Conservation (phyloP, 2,888 invertebrate genomes). For the Homarus gammarus region DNA sequence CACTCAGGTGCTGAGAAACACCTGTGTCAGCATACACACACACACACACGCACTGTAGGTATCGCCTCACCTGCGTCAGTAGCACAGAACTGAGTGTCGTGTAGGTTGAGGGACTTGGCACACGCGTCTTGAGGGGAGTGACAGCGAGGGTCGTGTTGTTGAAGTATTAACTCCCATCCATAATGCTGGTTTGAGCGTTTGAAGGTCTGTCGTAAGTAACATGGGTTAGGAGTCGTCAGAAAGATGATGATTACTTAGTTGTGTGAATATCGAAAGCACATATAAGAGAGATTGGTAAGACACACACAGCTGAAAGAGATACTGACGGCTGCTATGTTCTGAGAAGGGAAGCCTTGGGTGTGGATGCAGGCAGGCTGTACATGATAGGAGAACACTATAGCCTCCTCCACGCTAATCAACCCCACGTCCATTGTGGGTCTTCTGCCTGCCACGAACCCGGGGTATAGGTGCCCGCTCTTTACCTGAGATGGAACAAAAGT, state of each 20-base stretch:
- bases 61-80: neutral
- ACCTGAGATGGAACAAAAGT: too few species aligned
- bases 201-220: slow-evolving; percentile 54
- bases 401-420: slow-evolving; percentile 12
- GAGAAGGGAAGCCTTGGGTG: neutral
- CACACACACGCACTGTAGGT: too few species aligned
- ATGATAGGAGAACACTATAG: neutral
- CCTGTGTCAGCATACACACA: too few species aligned
- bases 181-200: slow-evolving; percentile 15
- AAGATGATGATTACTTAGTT: too few species aligned
- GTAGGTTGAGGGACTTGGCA: neutral
- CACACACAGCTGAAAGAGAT: neutral
- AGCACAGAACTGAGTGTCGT: neutral
- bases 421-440: slow-evolving; percentile 36
- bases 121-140: slow-evolving; percentile 17
- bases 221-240: too few species aligned
- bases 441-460: slow-evolving; percentile 1
- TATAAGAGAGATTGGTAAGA: too few species aligned
- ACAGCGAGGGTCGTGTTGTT: slow-evolving; percentile 34
- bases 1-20: too few species aligned
- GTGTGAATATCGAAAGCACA: too few species aligned
- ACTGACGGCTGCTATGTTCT: slow-evolving; percentile 37
- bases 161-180: slow-evolving; percentile 40
- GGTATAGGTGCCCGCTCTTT: neutral
- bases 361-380: slow-evolving; percentile 43